A percentile compares a stretch with the other conserved stretches of the same genome.
Evolutionary conservation across 2,797 vertebrate species (phyloP).

Genomic region (Sylvilagus floridanus): DNA sequence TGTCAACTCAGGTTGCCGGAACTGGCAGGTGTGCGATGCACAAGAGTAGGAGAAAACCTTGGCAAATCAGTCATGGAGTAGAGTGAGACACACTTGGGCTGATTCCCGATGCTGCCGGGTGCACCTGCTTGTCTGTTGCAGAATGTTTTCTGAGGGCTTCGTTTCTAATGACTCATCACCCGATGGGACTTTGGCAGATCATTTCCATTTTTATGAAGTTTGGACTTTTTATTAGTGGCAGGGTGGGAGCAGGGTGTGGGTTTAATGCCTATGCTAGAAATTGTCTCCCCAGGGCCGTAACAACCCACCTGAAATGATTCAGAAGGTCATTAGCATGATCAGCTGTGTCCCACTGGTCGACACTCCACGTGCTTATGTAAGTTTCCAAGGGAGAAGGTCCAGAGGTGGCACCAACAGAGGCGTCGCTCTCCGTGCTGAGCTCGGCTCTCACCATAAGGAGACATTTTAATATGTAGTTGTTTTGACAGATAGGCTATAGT

Average conservation of each 20-base stretch:
- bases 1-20: not conserved
- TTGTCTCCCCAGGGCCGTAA: not conserved
- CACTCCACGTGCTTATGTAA: not conserved
- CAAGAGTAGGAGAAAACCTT: not conserved
- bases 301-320: conserved; percentile 17
- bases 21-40: not conserved
- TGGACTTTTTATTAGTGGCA: conserved; percentile 50
- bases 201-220: conserved; percentile 59
- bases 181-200: conserved; percentile 53
- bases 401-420: not conserved
- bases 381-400: not conserved
- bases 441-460: not conserved
- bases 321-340: not conserved
- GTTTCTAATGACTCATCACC: conserved; percentile 18
- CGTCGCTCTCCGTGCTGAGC: not conserved
- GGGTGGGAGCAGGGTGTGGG: conserved; percentile 5
- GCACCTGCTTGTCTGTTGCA: not conserved
- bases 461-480: not conserved
- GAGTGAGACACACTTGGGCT: not conserved
- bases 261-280: not conserved
- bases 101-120: not conserved
- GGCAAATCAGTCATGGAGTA: not conserved
- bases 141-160: not conserved
- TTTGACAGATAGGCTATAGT: not conserved
- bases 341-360: not conserved